phyloP scores from a whole-genome alignment of 2,113 vertebrate species.

The Xenopus laevis region DNA sequence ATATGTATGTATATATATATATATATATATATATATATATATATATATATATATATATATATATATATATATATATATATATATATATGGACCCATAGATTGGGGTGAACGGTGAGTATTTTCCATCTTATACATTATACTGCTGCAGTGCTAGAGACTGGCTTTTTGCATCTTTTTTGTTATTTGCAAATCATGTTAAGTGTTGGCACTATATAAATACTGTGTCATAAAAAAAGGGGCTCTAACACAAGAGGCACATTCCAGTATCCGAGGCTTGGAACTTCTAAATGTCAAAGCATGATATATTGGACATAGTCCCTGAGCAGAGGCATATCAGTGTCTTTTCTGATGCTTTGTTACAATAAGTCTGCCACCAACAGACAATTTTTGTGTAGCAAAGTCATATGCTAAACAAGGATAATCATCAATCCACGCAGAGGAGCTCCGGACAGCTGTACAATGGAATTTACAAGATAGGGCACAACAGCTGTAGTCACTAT shows the following conservation, averaged over 20 bases:
- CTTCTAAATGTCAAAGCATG: background rate
- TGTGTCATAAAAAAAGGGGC: background rate
- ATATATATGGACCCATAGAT: no score
- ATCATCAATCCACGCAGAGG: slow-evolving; percentile 42
- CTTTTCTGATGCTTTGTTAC: slow-evolving; percentile 21
- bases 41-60: no score
- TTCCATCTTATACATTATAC: no score
- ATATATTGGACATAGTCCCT: background rate
- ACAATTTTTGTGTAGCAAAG: slow-evolving; percentile 47
- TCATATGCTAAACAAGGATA: slow-evolving; percentile 50
- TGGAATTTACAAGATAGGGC: slow-evolving; percentile 52
- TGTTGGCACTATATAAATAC: background rate
- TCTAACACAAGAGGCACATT: background rate
- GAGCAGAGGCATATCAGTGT: background rate
- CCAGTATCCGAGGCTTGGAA: background rate
- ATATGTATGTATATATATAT: no score
- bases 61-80: no score
- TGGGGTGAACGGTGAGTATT: no score
- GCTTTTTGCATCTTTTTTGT: no score
- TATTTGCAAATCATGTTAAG: no score
- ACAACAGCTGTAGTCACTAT: slow-evolving; percentile 63
- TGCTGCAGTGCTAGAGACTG: no score
- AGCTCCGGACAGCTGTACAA: slow-evolving; percentile 47
- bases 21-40: no score
- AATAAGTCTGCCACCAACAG: slow-evolving; percentile 10